phyloP scores from a whole-genome alignment of 2,797 vertebrate genomes.

The Hypotaenidia philippensis region DNA sequence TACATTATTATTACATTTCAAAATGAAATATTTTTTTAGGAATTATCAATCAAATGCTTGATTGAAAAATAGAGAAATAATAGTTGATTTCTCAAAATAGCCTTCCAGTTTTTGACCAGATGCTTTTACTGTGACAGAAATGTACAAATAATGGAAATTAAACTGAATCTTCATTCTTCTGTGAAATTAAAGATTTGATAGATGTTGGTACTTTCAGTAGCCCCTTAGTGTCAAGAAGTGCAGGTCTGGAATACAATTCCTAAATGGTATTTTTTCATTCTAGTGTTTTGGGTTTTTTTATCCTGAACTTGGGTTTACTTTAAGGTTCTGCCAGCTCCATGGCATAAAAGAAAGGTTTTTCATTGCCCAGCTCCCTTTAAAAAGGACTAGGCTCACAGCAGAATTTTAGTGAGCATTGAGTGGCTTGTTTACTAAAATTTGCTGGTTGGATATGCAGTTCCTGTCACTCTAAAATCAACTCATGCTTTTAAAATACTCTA shows the following conservation, averaged over 20 bases:
- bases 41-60: neutral
- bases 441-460: neutral
- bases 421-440: constrained; percentile 50
- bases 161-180: neutral
- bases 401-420: neutral
- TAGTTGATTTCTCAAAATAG: neutral
- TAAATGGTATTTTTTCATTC: neutral
- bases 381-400: neutral
- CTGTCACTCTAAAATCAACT: neutral
- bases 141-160: neutral
- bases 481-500: constrained; percentile 5
- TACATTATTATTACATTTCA: neutral
- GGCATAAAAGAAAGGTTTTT: neutral
- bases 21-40: neutral
- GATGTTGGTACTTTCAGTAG: neutral
- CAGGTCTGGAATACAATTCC: neutral
- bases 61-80: neutral
- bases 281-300: neutral
- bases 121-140: neutral
- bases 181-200: neutral
- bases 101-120: neutral
- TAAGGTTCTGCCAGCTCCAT: neutral
- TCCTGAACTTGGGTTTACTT: neutral
- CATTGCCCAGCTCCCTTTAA: neutral
- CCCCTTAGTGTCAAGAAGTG: neutral